These are phyloP conservation scores for Ochotona curzoniae DNA, from an alignment of 2,113 vertebrate species.

Conservation along the genomic window DNA sequence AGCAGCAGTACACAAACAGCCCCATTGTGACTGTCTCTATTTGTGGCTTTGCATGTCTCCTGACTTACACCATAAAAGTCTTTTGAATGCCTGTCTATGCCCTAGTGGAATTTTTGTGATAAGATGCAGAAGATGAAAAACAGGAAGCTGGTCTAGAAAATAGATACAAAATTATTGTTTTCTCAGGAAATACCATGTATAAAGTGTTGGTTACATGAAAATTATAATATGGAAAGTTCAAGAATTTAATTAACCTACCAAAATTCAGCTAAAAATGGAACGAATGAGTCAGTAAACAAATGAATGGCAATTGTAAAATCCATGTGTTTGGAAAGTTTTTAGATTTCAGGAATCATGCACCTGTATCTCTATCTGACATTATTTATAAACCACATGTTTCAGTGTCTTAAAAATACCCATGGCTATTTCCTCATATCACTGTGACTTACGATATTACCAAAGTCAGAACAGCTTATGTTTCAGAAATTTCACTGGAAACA, in stretches of 20 bases:
- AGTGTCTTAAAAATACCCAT: not conserved
- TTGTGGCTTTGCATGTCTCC: not conserved
- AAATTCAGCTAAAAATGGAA: slow-evolving; percentile 2
- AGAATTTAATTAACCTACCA: not conserved
- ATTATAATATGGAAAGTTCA: not conserved
- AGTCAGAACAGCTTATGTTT: not conserved
- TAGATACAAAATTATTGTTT: not conserved
- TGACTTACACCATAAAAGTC: not conserved
- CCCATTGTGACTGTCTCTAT: not conserved
- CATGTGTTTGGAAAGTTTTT: not conserved
- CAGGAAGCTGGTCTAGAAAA: not conserved
- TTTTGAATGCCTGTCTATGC: not conserved
- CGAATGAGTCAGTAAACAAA: not conserved
- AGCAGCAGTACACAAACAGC: not conserved
- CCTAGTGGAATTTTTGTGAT: not conserved
- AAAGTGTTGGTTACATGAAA: not conserved
- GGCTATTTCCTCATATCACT: not conserved
- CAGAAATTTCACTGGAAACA: not conserved
- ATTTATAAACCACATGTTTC: not conserved
- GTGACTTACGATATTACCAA: not conserved
- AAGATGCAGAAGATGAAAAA: slow-evolving; percentile 9
- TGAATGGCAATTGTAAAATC: not conserved
- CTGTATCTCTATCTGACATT: not conserved
- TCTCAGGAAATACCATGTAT: not conserved
- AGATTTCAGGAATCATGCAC: not conserved